These are phyloP conservation scores for Papilio xuthus DNA, from an alignment of 1,140 invertebrate species.

Conservation along the genomic window DNA sequence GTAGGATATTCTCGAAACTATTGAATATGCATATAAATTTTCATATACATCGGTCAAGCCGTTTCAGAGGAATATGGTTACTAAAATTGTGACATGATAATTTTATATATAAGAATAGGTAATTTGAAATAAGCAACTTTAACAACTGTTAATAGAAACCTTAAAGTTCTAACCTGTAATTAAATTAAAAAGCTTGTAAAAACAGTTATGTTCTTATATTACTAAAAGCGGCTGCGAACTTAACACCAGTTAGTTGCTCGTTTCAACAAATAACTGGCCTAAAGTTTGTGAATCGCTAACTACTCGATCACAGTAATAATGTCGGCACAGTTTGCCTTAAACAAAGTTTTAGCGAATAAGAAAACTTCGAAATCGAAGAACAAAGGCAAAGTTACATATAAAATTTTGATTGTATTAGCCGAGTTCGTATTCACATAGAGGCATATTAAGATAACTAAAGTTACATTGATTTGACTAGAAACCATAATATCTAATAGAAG, in stretches of 20 bases:
- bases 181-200: neutral
- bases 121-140: neutral
- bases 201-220: neutral
- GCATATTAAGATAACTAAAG: neutral
- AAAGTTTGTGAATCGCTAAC: slow-evolving; percentile 4
- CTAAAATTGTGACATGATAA: no score
- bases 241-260: slow-evolving; percentile 19
- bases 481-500: neutral
- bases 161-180: neutral
- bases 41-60: no score
- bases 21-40: no score
- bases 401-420: neutral
- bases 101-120: no score
- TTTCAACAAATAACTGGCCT: slow-evolving; percentile 14
- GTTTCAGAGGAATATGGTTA: no score
- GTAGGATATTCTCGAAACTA: no score
- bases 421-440: slow-evolving; percentile 1
- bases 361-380: slow-evolving; percentile 15
- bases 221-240: slow-evolving; percentile 1
- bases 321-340: neutral
- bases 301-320: slow-evolving; percentile 22
- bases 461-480: neutral
- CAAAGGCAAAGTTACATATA: neutral
- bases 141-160: neutral
- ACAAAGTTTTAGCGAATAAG: slow-evolving; percentile 10